Conservation (phyloP, 2,888 invertebrate genomes). For the Limnephilus auricula region DNA sequence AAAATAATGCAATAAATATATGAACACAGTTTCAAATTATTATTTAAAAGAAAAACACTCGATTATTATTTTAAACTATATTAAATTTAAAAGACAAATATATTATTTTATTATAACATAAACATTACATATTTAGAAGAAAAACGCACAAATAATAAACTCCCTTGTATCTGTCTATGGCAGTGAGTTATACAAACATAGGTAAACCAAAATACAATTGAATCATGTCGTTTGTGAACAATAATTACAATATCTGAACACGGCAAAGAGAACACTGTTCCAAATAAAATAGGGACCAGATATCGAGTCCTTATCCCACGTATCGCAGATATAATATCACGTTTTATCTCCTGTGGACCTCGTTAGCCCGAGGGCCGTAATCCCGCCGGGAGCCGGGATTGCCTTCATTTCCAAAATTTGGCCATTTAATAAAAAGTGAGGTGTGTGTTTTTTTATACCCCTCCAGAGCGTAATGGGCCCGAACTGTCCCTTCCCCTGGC, state of each 20-base stretch:
- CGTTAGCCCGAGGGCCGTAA: constrained; percentile 39
- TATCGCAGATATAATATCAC: neutral
- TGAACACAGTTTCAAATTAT: no score
- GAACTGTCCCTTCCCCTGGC: constrained; percentile 69
- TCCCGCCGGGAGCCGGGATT: constrained; percentile 61
- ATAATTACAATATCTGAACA: neutral
- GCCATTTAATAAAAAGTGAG: constrained; percentile 67
- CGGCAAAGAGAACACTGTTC: neutral
- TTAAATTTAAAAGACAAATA: no score
- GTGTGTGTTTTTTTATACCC: constrained; percentile 66
- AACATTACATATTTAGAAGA: no score
- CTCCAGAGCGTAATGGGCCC: constrained; percentile 71
- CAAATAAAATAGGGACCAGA: neutral
- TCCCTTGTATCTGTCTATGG: no score
- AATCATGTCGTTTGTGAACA: neutral
- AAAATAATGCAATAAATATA: no score
- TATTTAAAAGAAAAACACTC: no score
- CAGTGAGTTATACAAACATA: no score
- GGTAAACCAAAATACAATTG: no score
- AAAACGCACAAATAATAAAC: no score
- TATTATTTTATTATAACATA: no score
- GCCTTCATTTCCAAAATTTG: constrained; percentile 66
- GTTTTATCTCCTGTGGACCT: constrained; percentile 24
- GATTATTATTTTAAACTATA: no score
- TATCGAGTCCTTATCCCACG: neutral